These are phyloP conservation scores for Chionis minor DNA, from an alignment of 2,113 vertebrate genomes.

Conservation along the genomic window DNA sequence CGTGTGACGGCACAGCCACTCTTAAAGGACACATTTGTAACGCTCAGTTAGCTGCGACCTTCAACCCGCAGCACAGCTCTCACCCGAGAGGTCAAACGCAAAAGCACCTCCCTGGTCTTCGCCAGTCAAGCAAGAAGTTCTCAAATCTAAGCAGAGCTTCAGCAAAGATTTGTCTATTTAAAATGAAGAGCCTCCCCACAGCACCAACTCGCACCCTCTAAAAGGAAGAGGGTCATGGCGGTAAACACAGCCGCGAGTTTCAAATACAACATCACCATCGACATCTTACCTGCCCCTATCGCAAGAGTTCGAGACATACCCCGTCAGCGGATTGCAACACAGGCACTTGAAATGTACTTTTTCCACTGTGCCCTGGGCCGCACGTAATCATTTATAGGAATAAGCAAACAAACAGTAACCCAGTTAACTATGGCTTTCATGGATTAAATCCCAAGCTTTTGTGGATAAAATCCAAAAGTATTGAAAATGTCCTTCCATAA, in stretches of 20 bases:
- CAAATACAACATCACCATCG: background rate
- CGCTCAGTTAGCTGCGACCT: background rate
- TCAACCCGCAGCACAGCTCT: background rate
- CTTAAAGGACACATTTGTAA: background rate
- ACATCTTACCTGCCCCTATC: slow-evolving; percentile 18
- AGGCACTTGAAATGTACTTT: background rate
- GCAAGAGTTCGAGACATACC: background rate
- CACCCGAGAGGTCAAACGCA: background rate
- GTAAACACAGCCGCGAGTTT: background rate
- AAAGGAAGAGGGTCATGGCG: background rate
- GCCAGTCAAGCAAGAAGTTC: background rate
- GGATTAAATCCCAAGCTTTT: background rate
- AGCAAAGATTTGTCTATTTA: background rate
- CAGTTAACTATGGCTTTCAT: background rate
- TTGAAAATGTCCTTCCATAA: background rate
- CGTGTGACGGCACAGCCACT: background rate
- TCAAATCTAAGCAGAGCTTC: background rate
- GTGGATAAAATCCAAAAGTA: background rate
- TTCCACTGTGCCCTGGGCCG: background rate
- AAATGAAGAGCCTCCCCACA: background rate
- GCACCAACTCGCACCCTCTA: background rate
- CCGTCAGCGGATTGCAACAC: background rate
- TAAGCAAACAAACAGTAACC: background rate
- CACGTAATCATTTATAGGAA: background rate
- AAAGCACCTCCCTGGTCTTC: background rate